Conservation (phyloP, 2,888 invertebrate species). For the Gryllus longicercus region DNA sequence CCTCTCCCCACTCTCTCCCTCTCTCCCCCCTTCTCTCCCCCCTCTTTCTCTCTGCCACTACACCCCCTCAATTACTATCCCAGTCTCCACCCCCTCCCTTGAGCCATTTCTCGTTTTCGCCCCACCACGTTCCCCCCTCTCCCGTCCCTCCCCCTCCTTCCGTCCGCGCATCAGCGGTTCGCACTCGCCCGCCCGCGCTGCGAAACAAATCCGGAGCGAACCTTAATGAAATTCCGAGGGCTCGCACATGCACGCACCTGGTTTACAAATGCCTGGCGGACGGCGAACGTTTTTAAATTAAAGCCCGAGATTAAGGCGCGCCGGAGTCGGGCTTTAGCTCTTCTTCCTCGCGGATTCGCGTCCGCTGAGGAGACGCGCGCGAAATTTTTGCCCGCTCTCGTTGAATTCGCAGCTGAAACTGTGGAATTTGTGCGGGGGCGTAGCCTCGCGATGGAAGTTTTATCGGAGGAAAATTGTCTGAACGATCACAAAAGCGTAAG, state of each 20-base stretch:
- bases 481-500: too few species aligned
- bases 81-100: background rate
- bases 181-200: background rate
- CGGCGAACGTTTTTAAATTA: conserved; percentile 5
- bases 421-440: too few species aligned
- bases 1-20: background rate
- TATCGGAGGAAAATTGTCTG: too few species aligned
- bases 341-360: too few species aligned
- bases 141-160: background rate
- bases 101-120: background rate
- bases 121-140: background rate
- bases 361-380: too few species aligned
- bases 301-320: background rate
- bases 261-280: background rate
- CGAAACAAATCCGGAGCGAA: background rate
- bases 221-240: conserved; percentile 17
- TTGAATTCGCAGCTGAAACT: too few species aligned
- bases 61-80: too few species aligned
- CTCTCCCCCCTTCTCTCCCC: too few species aligned
- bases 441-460: too few species aligned
- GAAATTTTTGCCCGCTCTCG: too few species aligned
- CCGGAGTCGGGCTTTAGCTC: too few species aligned
- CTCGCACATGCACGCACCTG: background rate
- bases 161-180: background rate
- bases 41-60: too few species aligned